Conservation (phyloP, 23 tunicate species). For the Diplosoma virens region DNA sequence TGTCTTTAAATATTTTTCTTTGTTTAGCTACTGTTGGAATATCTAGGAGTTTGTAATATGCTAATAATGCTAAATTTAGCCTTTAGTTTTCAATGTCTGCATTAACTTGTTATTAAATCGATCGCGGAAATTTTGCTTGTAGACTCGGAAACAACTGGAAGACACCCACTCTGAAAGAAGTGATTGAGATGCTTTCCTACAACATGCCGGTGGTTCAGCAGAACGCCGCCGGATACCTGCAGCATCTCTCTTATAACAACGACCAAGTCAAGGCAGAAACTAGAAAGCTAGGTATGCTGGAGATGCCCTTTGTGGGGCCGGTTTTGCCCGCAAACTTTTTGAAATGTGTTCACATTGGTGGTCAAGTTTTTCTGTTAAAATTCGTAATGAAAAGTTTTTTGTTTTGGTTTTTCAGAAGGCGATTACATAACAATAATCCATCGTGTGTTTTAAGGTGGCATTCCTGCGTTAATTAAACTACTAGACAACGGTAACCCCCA, state of each 20-base stretch:
- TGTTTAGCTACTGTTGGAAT: too few relatives aligned
- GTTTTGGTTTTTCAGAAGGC: too few relatives aligned
- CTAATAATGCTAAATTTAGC: too few relatives aligned
- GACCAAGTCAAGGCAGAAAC: slow-evolving; percentile 72
- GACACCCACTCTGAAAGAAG: slow-evolving; percentile 69
- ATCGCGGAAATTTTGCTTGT: background rate
- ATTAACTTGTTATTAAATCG: background rate
- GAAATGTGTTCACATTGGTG: background rate
- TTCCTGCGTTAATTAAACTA: slow-evolving; percentile 75
- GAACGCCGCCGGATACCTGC: slow-evolving; percentile 96
- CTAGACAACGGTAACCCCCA: slow-evolving; percentile 55
- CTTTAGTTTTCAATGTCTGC: too few relatives aligned
- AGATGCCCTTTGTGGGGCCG: background rate
- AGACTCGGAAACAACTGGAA: slow-evolving; percentile 72
- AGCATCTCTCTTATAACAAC: slow-evolving; percentile 86
- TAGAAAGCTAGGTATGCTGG: slow-evolving; percentile 46
- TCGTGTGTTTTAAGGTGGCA: slow-evolving; percentile 59
- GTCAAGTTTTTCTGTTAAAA: background rate
- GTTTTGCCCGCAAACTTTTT: background rate
- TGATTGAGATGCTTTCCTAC: slow-evolving; percentile 79
- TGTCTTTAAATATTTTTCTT: too few relatives aligned
- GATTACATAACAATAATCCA: too few relatives aligned
- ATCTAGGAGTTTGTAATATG: too few relatives aligned
- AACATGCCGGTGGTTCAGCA: slow-evolving; percentile 85
- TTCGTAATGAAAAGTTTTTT: too few relatives aligned